Evolutionary conservation across 2,113 vertebrate genomes (phyloP).

Genomic region (Solea solea): DNA sequence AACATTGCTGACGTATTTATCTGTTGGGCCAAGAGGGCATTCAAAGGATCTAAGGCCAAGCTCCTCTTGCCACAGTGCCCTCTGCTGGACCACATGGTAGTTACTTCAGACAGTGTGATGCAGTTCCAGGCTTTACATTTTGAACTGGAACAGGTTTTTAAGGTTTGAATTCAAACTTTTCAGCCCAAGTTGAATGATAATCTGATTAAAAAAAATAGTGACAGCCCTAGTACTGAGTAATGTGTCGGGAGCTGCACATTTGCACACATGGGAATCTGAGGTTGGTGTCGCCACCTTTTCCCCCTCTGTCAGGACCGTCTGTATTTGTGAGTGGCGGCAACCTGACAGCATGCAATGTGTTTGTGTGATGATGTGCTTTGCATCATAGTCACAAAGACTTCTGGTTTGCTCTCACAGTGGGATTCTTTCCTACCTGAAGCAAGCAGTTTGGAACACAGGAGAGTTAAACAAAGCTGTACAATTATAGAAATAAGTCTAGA

Average conservation of each 20-base stretch:
- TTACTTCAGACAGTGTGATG: no score
- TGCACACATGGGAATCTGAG: slow-evolving; percentile 12
- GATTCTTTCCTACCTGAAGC: slow-evolving; percentile 10
- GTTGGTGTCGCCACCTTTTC: neutral
- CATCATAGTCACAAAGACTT: slow-evolving; percentile 6
- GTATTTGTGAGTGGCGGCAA: slow-evolving; percentile 6
- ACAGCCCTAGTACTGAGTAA: neutral
- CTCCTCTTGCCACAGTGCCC: no score
- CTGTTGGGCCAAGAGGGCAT: no score
- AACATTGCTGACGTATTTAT: no score
- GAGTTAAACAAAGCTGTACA: slow-evolving; percentile 14
- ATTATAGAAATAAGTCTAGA: slow-evolving; percentile 10
- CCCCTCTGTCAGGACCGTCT: slow-evolving; percentile 5
- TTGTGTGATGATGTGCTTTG: slow-evolving; percentile 10
- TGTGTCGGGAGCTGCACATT: slow-evolving; percentile 16
- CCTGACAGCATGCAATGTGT: slow-evolving; percentile 7
- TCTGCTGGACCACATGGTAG: no score
- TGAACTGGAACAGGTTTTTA: no score
- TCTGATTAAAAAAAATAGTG: no score
- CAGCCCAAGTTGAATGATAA: no score
- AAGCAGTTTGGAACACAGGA: neutral
- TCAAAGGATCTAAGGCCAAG: no score
- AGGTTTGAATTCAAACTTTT: no score
- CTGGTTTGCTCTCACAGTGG: neutral
- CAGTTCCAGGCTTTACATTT: no score